Evolutionary conservation across 2,113 vertebrate species (phyloP).

Genomic region (Zapus hudsonius): DNA sequence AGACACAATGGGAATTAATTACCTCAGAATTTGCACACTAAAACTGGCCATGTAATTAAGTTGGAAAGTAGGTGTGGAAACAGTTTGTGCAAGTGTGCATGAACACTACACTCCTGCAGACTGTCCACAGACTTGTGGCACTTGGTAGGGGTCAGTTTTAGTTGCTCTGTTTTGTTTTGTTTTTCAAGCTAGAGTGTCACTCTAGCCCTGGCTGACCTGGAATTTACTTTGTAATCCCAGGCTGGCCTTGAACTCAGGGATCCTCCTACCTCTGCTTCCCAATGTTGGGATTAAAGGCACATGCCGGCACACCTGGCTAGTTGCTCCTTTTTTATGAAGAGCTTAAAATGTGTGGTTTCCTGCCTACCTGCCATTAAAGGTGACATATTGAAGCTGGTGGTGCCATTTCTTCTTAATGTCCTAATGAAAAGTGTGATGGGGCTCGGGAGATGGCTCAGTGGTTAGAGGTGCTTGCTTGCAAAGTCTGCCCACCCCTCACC

Average conservation of each 20-base stretch:
- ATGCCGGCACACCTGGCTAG: no score
- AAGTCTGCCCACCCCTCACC: no score
- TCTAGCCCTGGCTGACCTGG: no score
- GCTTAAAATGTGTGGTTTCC: slow-evolving; percentile 24
- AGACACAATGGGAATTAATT: neutral
- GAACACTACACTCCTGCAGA: neutral
- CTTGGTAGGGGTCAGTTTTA: neutral
- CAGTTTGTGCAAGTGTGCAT: neutral
- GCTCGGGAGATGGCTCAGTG: no score
- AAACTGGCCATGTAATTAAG: neutral
- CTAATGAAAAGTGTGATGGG: no score
- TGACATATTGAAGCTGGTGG: neutral
- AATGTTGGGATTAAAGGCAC: no score
- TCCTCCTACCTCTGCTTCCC: no score
- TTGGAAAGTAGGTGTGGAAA: slow-evolving; percentile 38
- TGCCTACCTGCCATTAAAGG: neutral
- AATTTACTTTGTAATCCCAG: no score
- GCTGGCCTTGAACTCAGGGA: no score
- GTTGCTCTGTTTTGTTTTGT: no score
- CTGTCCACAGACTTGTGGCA: neutral
- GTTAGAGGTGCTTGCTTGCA: no score
- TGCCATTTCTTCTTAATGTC: slow-evolving; percentile 3
- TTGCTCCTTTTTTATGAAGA: neutral
- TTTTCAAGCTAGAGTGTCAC: no score
- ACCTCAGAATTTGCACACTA: slow-evolving; percentile 38